Evolutionary conservation across 2,113 vertebrate genomes (phyloP).

Genomic region (Penelope pileata): DNA sequence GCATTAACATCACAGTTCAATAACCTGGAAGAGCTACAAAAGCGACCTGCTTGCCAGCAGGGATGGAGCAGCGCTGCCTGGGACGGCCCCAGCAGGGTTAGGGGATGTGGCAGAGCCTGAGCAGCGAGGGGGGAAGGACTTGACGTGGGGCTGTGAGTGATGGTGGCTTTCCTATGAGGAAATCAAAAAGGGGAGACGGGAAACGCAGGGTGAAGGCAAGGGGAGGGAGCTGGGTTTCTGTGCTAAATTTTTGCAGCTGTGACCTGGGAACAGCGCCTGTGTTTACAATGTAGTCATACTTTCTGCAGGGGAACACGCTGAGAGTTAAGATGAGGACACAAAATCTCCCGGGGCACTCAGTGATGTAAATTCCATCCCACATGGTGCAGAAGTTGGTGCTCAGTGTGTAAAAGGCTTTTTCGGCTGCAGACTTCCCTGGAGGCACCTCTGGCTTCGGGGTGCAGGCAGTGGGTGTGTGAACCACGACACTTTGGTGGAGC

Average conservation of each 20-base stretch:
- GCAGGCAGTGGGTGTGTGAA: background rate
- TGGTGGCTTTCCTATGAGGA: background rate
- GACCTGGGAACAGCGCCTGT: background rate
- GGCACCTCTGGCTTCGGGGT: background rate
- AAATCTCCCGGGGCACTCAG: background rate
- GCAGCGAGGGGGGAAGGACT: background rate
- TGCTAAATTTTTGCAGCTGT: background rate
- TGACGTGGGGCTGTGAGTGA: background rate
- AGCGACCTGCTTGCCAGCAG: background rate
- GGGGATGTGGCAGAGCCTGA: background rate
- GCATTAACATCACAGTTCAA: slow-evolving; percentile 34
- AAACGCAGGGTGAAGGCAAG: background rate
- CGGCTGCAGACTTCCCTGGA: background rate
- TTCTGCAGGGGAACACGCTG: background rate
- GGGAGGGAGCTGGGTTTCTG: background rate
- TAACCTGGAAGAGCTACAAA: slow-evolving; percentile 35
- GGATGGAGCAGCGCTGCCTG: background rate
- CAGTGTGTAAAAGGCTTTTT: background rate
- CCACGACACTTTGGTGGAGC: background rate
- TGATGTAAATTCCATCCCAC: background rate
- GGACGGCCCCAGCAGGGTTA: background rate
- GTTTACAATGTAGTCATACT: background rate
- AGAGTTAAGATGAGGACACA: background rate
- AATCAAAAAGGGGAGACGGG: background rate
- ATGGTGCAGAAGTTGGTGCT: background rate